These are phyloP conservation scores for Cassiopea andromeda DNA, from an alignment of 30 jellyfish, hydroid and myxozoan species.

Conservation along the genomic window DNA sequence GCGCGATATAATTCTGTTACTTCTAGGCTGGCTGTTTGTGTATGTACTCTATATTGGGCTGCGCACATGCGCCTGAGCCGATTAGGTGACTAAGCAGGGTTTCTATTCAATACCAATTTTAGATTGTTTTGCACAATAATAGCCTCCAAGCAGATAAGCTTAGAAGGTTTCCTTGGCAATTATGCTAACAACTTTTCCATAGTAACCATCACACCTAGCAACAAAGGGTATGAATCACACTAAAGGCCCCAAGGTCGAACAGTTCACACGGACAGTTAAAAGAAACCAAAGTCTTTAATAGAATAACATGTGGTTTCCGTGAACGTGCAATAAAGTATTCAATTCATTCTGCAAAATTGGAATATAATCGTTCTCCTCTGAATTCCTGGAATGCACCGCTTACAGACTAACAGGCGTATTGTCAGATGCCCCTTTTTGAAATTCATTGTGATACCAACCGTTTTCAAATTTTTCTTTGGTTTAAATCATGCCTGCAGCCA, in stretches of 20 bases:
- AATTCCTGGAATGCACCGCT: too few relatives aligned
- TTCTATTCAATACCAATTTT: constrained; percentile 36
- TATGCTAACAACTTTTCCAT: constrained; percentile 52
- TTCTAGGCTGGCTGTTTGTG: background rate
- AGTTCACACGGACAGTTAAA: background rate
- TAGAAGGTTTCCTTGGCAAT: constrained; percentile 60
- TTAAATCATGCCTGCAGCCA: too few relatives aligned
- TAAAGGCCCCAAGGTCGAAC: background rate
- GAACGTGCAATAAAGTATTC: background rate
- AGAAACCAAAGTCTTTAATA: background rate
- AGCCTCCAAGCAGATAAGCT: constrained; percentile 47
- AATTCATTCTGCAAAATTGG: background rate
- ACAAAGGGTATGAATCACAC: constrained; percentile 34
- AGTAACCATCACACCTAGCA: constrained; percentile 64
- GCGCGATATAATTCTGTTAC: background rate
- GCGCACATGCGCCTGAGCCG: constrained; percentile 57
- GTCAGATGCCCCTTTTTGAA: too few relatives aligned
- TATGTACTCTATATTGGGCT: background rate
- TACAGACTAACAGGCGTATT: too few relatives aligned
- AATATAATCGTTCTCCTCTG: too few relatives aligned
- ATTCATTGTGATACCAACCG: too few relatives aligned
- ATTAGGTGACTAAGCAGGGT: constrained; percentile 57
- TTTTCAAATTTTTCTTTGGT: too few relatives aligned
- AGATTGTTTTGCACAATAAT: constrained; percentile 39
- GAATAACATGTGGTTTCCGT: background rate